Percentiles rank a stretch among this genome's conserved stretches.
Conservation (phyloP, 2,113 vertebrate genomes). For the Gobiocypris rarus region DNA sequence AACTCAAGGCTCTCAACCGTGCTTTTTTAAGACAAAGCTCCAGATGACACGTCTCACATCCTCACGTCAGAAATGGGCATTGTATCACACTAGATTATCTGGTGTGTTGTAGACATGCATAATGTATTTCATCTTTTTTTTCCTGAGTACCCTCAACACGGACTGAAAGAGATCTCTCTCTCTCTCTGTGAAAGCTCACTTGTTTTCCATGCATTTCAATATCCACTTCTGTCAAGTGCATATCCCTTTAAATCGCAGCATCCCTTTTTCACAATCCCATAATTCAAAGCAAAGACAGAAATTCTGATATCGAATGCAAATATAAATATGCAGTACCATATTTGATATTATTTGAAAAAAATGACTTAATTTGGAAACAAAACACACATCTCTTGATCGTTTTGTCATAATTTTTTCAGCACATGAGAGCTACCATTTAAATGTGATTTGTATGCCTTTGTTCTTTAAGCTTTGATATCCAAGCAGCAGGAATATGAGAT, state of each 20-base stretch:
- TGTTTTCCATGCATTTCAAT: slow-evolving; percentile 45
- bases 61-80: slow-evolving; percentile 9
- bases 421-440: background rate
- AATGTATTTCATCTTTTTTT: slow-evolving; percentile 32
- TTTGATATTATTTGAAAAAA: background rate
- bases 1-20: background rate
- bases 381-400: background rate
- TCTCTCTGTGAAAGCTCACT: background rate
- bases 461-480: background rate
- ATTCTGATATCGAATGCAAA: background rate
- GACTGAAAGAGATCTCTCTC: background rate
- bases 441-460: too few relatives aligned
- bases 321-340: background rate
- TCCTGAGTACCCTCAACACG: slow-evolving; percentile 2
- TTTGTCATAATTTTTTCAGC: background rate
- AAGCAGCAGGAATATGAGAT: background rate
- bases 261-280: background rate
- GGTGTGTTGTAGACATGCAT: slow-evolving; percentile 29
- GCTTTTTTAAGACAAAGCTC: background rate
- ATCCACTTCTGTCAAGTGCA: slow-evolving; percentile 1
- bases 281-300: background rate
- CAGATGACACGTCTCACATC: background rate
- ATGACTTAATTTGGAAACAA: background rate
- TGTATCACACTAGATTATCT: slow-evolving; percentile 31
- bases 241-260: background rate